These are phyloP conservation scores for Labia minor DNA, from an alignment of 2,888 invertebrate genomes.

Conservation along the genomic window DNA sequence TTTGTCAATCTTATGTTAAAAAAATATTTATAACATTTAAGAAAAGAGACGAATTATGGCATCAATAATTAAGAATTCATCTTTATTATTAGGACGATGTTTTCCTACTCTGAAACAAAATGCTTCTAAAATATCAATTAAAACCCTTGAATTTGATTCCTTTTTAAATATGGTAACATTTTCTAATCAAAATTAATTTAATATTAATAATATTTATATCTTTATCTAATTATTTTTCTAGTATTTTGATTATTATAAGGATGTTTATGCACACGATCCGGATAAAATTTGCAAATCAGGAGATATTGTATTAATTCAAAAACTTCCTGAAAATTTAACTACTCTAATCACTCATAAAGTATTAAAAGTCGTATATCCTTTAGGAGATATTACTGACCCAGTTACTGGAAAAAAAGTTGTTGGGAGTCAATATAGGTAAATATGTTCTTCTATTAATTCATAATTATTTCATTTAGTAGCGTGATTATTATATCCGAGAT, in stretches of 20 bases:
- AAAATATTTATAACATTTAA: not conserved
- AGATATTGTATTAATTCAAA: conserved; percentile 68
- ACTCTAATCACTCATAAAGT: conserved; percentile 69
- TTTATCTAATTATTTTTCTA: not conserved
- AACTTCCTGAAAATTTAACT: conserved; percentile 59
- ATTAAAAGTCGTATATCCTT: conserved; percentile 64
- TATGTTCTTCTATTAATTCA: not conserved
- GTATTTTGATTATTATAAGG: conserved; percentile 59
- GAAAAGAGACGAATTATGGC: too few species aligned
- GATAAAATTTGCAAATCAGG: conserved; percentile 65
- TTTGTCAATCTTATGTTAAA: too few species aligned
- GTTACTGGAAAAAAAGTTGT: conserved; percentile 70
- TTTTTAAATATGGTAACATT: conserved; percentile 63
- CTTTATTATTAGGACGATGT: conserved; percentile 63
- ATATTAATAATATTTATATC: conserved; percentile 15
- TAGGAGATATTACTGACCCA: conserved; percentile 79
- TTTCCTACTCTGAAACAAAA: conserved; percentile 66
- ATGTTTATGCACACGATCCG: conserved; percentile 68
- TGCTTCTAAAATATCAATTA: conserved; percentile 67
- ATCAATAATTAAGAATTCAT: conserved; percentile 33
- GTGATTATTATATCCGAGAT: too few species aligned
- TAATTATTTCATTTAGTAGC: not conserved
- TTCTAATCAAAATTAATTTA: conserved; percentile 17
- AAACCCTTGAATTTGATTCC: conserved; percentile 60
- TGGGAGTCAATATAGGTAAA: conserved; percentile 51